Evolutionary conservation across 1,140 invertebrate species (phyloP).

Genomic region (Pollicipes pollicipes): DNA sequence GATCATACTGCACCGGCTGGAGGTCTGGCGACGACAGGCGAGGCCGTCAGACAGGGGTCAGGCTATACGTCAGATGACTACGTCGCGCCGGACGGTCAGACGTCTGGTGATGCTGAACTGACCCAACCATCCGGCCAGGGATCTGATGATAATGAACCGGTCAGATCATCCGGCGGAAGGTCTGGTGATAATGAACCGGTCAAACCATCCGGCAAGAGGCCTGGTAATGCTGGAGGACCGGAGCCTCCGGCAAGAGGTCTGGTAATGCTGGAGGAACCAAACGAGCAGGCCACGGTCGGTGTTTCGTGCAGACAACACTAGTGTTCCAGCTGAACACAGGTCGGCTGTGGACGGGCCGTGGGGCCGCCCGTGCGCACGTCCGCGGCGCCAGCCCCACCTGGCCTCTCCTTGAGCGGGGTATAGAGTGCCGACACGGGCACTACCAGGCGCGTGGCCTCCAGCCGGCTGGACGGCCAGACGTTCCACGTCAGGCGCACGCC

Average conservation of each 20-base stretch:
- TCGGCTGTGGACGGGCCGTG: constrained; percentile 6
- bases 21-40: constrained; percentile 39
- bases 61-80: no score
- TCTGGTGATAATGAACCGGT: no score
- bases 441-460: constrained; percentile 87
- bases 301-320: not conserved
- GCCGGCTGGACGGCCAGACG: constrained; percentile 87
- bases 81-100: no score
- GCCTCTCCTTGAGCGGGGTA: constrained; percentile 86
- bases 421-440: constrained; percentile 86
- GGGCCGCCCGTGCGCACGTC: not conserved
- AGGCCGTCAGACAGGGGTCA: no score
- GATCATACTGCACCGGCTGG: constrained; percentile 92
- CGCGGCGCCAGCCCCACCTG: constrained; percentile 24
- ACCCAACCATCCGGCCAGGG: no score
- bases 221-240: no score
- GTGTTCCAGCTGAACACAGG: constrained; percentile 4
- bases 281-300: not conserved
- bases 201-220: no score
- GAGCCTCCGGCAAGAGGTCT: no score
- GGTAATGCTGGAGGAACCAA: no score
- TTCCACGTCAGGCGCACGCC: constrained; percentile 97
- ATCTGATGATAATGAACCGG: no score
- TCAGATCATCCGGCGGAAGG: no score
- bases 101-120: no score